Evolutionary conservation across 2,888 invertebrate species (phyloP), one percentile per base, ranked within the genome.

Genomic region (Abrostola tripartita): DNA sequence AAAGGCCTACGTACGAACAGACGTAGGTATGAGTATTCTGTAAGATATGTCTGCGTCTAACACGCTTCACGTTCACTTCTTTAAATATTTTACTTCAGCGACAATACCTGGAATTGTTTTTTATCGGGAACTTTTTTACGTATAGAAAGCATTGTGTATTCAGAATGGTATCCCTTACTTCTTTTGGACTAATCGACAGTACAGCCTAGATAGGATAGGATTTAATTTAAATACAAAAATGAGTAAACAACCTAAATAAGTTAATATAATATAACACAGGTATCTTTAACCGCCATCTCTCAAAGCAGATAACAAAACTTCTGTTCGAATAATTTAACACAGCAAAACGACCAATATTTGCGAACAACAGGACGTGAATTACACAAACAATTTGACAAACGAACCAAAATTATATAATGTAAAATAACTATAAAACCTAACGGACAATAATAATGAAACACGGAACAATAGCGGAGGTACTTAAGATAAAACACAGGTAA

Each of bases 401-500:
- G 50, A 59, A 59, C 47, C 52, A 61, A 53, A 42, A 65, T 66
- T 64, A 64, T 66, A 78, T 67, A 59, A 61, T 76, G 44, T 47
- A 47, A 24, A 8, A 24, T 47, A 24, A 65, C 59, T 62, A 73
- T 67, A 68, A 73, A 76, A 67, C 58, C 49, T 62, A 78, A 76
- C 71, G 65, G 65, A 52, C 65, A 67, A 65, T 73, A 36, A 74
- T 65, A 64, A 73, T 63, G 66, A 60, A 66, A 59, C 65, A 63
- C 55, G 54, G 62, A 65, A 73, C 80, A 76, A 74, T 68, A 74
- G 62, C 65, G 49, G 41, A 54, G 62, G 60, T 63, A 68, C 51
- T 78, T 72, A 72, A 78, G 74, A 78, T 74, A 70, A 72, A 70
- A 63, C 64, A 65, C 67, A 78, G 78, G 76, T 76, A 63, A 50